Evolutionary conservation across 2,797 vertebrate species (phyloP).

Genomic region (Trachurus trachurus): DNA sequence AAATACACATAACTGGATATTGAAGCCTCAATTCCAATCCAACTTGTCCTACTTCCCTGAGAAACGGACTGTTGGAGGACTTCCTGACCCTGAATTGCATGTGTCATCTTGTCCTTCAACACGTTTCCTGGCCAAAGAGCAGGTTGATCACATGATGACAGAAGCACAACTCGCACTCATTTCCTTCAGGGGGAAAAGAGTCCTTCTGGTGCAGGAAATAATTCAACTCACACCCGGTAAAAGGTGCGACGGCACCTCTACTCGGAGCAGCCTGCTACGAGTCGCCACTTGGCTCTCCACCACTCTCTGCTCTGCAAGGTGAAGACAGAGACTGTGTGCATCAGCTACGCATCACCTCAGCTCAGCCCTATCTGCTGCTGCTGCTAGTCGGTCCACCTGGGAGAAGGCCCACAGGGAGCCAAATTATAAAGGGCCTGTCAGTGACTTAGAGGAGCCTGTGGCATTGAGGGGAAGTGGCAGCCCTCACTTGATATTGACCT

Average conservation of each 20-base stretch:
- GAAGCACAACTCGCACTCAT: not conserved
- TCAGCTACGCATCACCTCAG: conserved; percentile 32
- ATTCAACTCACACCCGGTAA: not conserved
- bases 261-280: conserved; percentile 12
- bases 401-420: conserved; percentile 27
- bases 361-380: conserved; percentile 30
- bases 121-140: not conserved
- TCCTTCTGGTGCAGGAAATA: not conserved
- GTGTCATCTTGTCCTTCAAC: conserved; percentile 3
- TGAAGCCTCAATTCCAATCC: not conserved
- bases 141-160: not conserved
- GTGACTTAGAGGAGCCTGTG: conserved; percentile 8
- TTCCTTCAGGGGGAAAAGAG: not conserved
- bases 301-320: conserved; percentile 21
- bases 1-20: not conserved
- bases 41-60: not conserved
- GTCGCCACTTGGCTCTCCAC: conserved; percentile 12
- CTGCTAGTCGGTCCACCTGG: conserved; percentile 43
- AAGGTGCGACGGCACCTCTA: conserved; percentile 20
- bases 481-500: conserved; percentile 11
- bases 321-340: conserved; percentile 27
- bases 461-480: conserved; percentile 1
- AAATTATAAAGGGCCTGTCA: conserved; percentile 39
- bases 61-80: not conserved
- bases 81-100: conserved; percentile 2